Conservation (phyloP, 2,797 vertebrate species). For the Molossus alvarezi region DNA sequence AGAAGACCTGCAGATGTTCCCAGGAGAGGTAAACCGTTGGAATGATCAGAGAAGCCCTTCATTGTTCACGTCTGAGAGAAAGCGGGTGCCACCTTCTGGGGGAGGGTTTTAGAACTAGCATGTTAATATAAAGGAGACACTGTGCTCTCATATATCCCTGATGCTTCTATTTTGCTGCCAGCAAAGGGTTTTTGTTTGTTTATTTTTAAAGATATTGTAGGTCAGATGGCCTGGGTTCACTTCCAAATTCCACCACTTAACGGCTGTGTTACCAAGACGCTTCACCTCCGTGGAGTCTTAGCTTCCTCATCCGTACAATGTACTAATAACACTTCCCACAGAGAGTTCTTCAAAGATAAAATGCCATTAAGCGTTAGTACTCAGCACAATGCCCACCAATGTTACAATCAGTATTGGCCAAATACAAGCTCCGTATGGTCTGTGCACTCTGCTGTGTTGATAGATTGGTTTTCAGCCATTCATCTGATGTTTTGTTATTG, state of each 20-base stretch:
- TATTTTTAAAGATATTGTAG: background rate
- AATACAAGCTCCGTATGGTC: background rate
- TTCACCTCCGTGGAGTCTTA: slow-evolving; percentile 14
- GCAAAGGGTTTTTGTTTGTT: background rate
- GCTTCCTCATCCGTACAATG: slow-evolving; percentile 28
- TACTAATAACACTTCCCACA: background rate
- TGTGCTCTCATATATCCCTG: background rate
- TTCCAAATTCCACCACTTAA: background rate
- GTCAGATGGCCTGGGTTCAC: slow-evolving; percentile 25
- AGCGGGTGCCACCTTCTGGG: background rate
- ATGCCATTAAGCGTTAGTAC: background rate
- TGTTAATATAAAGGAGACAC: background rate
- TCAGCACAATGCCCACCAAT: background rate
- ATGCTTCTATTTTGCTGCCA: background rate
- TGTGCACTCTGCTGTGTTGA: background rate
- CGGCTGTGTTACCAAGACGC: background rate
- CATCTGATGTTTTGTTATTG: background rate
- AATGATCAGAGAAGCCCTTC: background rate
- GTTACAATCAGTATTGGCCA: background rate
- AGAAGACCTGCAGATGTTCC: background rate
- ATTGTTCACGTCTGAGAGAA: background rate
- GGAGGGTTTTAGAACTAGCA: background rate
- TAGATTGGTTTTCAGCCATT: slow-evolving; percentile 21
- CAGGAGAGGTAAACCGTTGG: background rate
- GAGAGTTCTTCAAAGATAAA: background rate